Percentiles rank a stretch among this genome's conserved stretches.
Conservation (phyloP, 2,113 vertebrate species). For the Sardina pilchardus region DNA sequence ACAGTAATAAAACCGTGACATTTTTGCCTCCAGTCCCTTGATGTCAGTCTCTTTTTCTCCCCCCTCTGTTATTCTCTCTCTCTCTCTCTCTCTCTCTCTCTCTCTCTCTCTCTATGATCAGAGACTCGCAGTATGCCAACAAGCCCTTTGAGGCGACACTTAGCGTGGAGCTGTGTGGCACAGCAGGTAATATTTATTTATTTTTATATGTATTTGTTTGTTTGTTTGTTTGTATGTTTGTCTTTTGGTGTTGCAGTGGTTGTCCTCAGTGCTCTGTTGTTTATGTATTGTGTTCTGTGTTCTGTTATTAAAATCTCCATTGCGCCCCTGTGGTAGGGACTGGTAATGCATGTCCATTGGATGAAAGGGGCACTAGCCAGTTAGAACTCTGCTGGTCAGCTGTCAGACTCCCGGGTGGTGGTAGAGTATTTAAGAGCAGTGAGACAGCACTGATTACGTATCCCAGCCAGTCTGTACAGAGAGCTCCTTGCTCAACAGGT, state of each 20-base stretch:
- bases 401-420: too few relatives aligned
- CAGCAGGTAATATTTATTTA: slow-evolving; percentile 82
- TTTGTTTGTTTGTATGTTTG: background rate
- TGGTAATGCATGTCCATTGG: too few relatives aligned
- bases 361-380: too few relatives aligned
- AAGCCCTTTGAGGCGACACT: slow-evolving; percentile 88
- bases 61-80: slow-evolving; percentile 23
- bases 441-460: too few relatives aligned
- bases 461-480: too few relatives aligned
- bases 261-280: background rate
- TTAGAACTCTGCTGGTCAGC: too few relatives aligned
- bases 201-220: slow-evolving; percentile 24
- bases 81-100: slow-evolving; percentile 24
- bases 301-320: background rate
- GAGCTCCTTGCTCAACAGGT: too few relatives aligned
- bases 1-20: background rate
- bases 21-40: background rate
- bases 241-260: background rate
- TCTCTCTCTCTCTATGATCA: slow-evolving; percentile 43
- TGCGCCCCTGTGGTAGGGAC: background rate
- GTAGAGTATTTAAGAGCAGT: too few relatives aligned
- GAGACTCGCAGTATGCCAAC: slow-evolving; percentile 72
- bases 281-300: background rate
- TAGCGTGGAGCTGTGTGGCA: slow-evolving; percentile 92
- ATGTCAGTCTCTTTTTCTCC: slow-evolving; percentile 4